Evolutionary conservation across 2,888 invertebrate genomes (phyloP), one percentile per base, ranked within the genome.

Genomic region (Anoplius nigerrimus): DNA sequence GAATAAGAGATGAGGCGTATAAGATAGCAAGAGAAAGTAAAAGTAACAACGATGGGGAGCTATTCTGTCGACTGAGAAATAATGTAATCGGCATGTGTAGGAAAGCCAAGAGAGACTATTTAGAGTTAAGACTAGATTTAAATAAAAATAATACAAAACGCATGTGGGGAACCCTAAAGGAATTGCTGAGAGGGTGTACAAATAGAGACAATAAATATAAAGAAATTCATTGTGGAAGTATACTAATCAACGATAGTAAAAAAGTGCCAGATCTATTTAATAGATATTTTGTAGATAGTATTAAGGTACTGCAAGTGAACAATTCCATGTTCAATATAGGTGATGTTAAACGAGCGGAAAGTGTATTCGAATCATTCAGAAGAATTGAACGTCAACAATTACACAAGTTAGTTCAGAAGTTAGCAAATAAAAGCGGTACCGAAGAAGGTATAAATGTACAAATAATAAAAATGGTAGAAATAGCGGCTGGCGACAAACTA

Each of bases 401-500:
- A 45, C 2, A 5, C 11, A n/a, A 8, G 8, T 45, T 45, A 8
- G 24, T 46, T 2, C n/a, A 22, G 0, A 61, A 61, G 3, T 22
- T 61, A 52, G 43, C 13, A 43, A 66, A 60, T 18, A 54, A 60
- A 27, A 21, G 18, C 45, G 53, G 60, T 18, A 59, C 54, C 13
- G 54, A 61, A n/a, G 53, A 54, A 22, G 45, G 62, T 3, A 54
- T 61, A 53, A 53, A n/a, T n/a, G 18, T 11, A 45, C 58, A 16
- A 24, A n/a, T n/a, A n/a, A n/a, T n/a, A n/a, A n/a, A n/a, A n/a
- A n/a, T n/a, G n/a, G n/a, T n/a, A n/a, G n/a, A 58, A 42, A 52
- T 58, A 58, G 53, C n/a, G 16, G 64, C 58, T 16, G 58, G 34
- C n/a, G 52, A 58, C 0, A 58, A 64, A 43, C 48, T 64, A 58